These are phyloP conservation scores for Apostichopus californicus DNA, from an alignment of 35 echinoderm and acorn worm genomes.

Conservation along the genomic window DNA sequence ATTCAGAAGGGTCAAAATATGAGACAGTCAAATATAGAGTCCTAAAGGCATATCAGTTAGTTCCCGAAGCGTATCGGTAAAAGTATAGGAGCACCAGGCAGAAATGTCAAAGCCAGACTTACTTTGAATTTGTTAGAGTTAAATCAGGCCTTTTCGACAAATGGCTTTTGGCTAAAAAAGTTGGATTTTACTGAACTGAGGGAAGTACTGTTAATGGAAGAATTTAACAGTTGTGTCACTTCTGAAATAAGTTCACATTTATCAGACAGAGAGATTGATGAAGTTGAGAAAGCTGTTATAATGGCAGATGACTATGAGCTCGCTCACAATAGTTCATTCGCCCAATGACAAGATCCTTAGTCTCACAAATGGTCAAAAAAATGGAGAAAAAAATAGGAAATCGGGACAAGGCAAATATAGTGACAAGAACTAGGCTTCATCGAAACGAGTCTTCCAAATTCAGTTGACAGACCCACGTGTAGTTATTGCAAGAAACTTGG, in stretches of 20 bases:
- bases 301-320: slow-evolving; percentile 44
- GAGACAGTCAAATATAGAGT: slow-evolving; percentile 51
- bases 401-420: neutral
- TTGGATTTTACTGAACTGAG: slow-evolving; percentile 24
- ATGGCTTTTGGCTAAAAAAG: slow-evolving; percentile 23
- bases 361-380: slow-evolving; percentile 35
- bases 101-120: slow-evolving; percentile 37
- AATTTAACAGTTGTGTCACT: slow-evolving; percentile 22
- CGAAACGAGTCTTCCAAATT: neutral
- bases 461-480: neutral
- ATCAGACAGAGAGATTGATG: slow-evolving; percentile 6
- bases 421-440: neutral
- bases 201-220: slow-evolving; percentile 40
- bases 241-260: slow-evolving; percentile 7
- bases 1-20: slow-evolving; percentile 50
- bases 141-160: slow-evolving; percentile 40
- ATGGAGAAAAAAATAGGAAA: neutral
- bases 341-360: neutral
- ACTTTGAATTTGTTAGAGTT: slow-evolving; percentile 65
- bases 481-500: slow-evolving; percentile 30
- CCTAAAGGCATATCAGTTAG: slow-evolving; percentile 72
- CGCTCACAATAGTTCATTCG: slow-evolving; percentile 26
- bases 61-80: slow-evolving; percentile 74
- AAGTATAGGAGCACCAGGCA: slow-evolving; percentile 53
- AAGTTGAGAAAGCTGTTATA: slow-evolving; percentile 30